A percentile compares a stretch with the other conserved stretches of the same genome.
Conservation (phyloP, 2,888 invertebrate species). For the Volucella inflata region DNA sequence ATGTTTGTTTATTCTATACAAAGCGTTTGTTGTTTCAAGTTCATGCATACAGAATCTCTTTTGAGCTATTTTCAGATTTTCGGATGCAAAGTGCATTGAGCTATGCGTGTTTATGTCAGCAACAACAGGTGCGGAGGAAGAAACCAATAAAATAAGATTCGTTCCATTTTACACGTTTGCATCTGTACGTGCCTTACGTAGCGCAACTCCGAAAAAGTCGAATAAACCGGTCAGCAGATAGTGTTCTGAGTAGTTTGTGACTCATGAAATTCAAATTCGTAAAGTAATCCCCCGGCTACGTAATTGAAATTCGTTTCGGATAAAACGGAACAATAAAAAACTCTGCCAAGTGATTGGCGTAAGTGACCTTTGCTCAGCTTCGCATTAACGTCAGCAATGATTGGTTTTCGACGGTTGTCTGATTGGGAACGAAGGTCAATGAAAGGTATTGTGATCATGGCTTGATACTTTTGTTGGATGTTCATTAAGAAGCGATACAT, state of each 20-base stretch:
- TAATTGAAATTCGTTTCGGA: background rate
- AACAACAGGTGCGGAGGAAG: no score
- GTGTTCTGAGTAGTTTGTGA: no score
- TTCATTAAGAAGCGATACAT: no score
- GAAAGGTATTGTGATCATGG: background rate
- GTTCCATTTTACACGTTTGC: no score
- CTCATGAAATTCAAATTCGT: no score
- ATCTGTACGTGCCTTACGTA: no score
- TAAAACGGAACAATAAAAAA: background rate
- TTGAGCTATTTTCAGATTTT: constrained; percentile 19
- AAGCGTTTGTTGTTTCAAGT: constrained; percentile 8
- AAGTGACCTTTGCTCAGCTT: background rate
- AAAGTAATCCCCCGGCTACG: background rate
- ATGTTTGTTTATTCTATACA: constrained; percentile 21
- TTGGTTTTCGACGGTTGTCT: background rate
- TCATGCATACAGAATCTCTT: background rate
- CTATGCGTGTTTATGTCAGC: no score
- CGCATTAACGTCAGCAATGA: background rate
- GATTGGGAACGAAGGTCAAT: background rate
- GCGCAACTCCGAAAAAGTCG: no score
- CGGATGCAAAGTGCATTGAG: no score
- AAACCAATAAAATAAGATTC: no score
- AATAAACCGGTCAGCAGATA: no score
- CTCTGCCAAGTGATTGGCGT: background rate
- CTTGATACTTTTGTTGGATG: background rate